Evolutionary conservation across 1,140 invertebrate genomes (phyloP), one percentile per base, ranked within the genome.

Genomic region (Uloborus diversus): DNA sequence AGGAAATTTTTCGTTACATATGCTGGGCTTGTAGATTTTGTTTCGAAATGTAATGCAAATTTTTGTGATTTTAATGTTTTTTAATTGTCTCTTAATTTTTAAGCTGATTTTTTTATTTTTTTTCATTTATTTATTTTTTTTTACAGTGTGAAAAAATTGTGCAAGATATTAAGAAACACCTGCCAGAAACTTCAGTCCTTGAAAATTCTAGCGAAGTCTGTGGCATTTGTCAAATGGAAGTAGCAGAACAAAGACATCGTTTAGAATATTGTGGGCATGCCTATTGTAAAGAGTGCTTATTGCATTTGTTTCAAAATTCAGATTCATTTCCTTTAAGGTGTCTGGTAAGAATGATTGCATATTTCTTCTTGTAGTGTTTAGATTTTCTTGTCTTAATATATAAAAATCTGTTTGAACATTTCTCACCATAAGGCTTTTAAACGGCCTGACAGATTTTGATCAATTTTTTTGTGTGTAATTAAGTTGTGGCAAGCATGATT

Each of bases 221-320:
- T 53, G 57, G 66, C 14, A 25, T 80, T 14, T 80, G 79, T 25
- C 71, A 37, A 53, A 30, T 33, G 35, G n/a, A 57, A 61, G 27
- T 65, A 27, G 20, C 37, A 23, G 32, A 71, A 28, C 4, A 61
- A 1, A 37, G 14, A 27, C 47, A 80, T 56, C 37, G 79, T n/a
- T 56, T 80, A 32, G 79, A 80, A 42, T 64, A 23, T 35, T 80
- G 79, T 71, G 79, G 79, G 11, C 79, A 80, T 80, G 42, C 33
- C 25, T 80, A 80, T 59, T 80, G 79, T 42, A 64, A 27, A 64
- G 59, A 70, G 30, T 80, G 79, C 25, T 17, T 80, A 30, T 28
- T 64, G 37, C 68, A 59, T 69, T 79, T 64, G 35, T 69, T 79
- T 66, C 47, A 56, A 51, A 79, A 47, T 33, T 9, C 53, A 7